Evolutionary conservation across 2,113 vertebrate genomes (phyloP), one percentile per base, ranked within the genome.

Genomic region (Microcebus murinus): DNA sequence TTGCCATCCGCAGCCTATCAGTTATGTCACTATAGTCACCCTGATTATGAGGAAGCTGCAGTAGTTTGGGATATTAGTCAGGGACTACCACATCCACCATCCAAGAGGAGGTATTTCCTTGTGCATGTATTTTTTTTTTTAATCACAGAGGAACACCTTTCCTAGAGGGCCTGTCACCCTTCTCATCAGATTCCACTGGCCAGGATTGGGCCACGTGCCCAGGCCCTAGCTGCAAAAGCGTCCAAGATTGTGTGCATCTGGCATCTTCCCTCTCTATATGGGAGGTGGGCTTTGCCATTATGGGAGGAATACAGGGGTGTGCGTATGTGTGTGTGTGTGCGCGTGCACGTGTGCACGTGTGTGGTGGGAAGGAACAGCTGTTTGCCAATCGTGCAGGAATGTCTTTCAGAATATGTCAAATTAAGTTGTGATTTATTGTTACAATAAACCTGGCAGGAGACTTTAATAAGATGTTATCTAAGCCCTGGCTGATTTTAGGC

Each of bases 391-490:
- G 86, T 76, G n/a, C 73, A 65, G 29, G 50, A 63, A 27, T 21
- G 39, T 96, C 77, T 91, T 88, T 95, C 52, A 85, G 79, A 89
- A 81, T 59, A 73, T 34, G 21, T 96, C 48, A 89, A 31, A 83
- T n/a, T 91, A 68, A 67, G 67, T 93, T 89, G 61, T 12, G 67
- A 88, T 96, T 85, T 85, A 85, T 39, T 90, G 27, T 93, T 91
- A 91, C 20, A 95, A 91, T 82, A 77, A 21, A 86, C 63, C 13
- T 57, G 23, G 82, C 55, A 81, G 67, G 31, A 68, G 42, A 10
- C 1, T 93, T 96, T 79, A 88, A 48, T 90, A 87, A 80, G 45
- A 63, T 52, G 21, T n/a, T 88, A 52, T n/a, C 23, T 94, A 65
- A 96, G 39, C 39, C 23, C 34, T 71, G 77, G 68, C 25, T 92